phyloP scores from a whole-genome alignment of 2,113 vertebrate genomes.

The Pavo muticus region DNA sequence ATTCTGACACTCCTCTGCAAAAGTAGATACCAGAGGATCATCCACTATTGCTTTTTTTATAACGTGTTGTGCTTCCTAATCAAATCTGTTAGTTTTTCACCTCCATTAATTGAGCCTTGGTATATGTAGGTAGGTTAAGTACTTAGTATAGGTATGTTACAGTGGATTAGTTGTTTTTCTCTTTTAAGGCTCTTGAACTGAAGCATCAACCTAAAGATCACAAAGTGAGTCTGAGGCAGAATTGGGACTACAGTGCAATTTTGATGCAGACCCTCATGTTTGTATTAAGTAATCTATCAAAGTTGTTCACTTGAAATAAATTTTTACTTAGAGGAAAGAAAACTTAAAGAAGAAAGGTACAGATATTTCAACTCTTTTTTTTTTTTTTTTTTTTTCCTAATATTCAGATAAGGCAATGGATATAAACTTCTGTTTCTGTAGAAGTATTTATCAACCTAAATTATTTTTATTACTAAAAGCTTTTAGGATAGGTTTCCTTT shows the following conservation, averaged over 20 bases:
- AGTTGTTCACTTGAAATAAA: not conserved
- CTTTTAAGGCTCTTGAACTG: not conserved
- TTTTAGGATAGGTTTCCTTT: not conserved
- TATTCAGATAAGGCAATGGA: not conserved
- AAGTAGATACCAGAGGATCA: not conserved
- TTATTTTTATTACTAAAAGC: not conserved
- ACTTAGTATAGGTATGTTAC: not conserved
- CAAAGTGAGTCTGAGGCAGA: not conserved
- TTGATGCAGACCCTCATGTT: not conserved
- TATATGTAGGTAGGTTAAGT: not conserved
- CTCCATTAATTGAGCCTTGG: not conserved
- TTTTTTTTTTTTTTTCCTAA: not conserved
- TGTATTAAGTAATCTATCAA: not conserved
- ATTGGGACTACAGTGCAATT: not conserved
- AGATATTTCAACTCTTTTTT: not conserved
- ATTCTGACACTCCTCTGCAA: not conserved
- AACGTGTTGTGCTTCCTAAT: not conserved
- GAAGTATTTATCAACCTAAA: not conserved
- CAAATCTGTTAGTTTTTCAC: not conserved
- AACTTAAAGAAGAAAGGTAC: not conserved
- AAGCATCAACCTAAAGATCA: not conserved
- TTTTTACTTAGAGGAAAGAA: not conserved
- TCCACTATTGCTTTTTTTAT: not conserved
- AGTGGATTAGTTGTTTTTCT: not conserved
- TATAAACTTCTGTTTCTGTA: not conserved